Evolutionary conservation across 2,113 vertebrate genomes (phyloP).

Genomic region (Pygathrix nemaeus): DNA sequence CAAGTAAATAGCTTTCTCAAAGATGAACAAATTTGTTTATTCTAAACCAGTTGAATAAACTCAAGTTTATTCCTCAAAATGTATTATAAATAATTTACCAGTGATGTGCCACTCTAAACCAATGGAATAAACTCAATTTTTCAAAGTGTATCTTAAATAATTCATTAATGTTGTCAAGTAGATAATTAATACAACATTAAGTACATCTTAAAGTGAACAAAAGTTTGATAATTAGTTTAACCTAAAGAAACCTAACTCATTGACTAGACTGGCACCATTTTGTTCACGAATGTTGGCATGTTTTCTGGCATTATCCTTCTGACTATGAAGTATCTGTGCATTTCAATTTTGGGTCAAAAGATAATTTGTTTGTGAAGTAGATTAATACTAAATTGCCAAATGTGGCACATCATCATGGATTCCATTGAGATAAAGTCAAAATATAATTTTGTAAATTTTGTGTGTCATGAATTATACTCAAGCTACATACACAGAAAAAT

Average conservation of each 20-base stretch:
- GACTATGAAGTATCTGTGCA: neutral
- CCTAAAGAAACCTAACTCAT: neutral
- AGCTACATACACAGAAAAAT: neutral
- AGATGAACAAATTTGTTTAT: neutral
- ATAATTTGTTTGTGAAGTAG: neutral
- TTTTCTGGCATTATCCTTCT: neutral
- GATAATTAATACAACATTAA: neutral
- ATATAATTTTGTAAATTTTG: neutral
- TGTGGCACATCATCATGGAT: neutral
- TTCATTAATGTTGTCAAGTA: neutral
- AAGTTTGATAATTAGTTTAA: neutral
- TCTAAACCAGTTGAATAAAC: neutral
- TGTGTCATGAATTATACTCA: neutral
- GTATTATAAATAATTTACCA: constrained; percentile 5
- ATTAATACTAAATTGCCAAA: neutral
- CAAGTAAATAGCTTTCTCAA: neutral
- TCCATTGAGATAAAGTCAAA: neutral
- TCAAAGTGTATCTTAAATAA: neutral
- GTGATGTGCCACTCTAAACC: neutral
- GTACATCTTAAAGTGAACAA: neutral
- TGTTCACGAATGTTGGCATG: neutral
- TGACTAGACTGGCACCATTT: neutral
- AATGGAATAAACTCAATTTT: neutral
- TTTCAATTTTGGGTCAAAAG: neutral
- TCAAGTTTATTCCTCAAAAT: neutral